Evolutionary conservation across 2,888 invertebrate species (phyloP).

Genomic region (Andrena bucephala): DNA sequence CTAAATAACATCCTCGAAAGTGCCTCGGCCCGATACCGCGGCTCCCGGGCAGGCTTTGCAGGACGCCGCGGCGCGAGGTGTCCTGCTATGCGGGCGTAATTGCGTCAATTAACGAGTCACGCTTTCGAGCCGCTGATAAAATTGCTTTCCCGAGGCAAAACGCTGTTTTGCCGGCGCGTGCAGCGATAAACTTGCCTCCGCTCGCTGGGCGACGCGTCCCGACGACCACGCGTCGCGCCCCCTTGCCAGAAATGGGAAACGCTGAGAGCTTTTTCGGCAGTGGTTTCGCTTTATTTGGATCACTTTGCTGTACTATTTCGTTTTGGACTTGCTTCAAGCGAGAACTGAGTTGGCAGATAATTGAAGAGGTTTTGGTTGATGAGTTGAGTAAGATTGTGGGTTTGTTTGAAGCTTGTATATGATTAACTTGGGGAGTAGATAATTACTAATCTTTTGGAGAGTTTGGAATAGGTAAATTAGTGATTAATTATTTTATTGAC

Average conservation of each 20-base stretch:
- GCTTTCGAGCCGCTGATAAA: constrained; percentile 40
- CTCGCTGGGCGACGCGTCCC: background rate
- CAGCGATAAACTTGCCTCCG: constrained; percentile 4
- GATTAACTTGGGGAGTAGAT: too few relatives aligned
- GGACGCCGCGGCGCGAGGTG: constrained; percentile 51
- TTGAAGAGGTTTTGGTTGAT: too few relatives aligned
- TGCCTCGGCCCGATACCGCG: constrained; percentile 67
- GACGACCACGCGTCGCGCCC: background rate
- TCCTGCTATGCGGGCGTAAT: constrained; percentile 63
- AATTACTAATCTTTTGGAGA: too few relatives aligned
- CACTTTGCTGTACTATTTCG: too few relatives aligned
- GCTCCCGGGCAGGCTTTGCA: constrained; percentile 48
- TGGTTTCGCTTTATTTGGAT: too few relatives aligned
- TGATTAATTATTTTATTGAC: too few relatives aligned
- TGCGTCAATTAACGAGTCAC: constrained; percentile 58
- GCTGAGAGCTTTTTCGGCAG: background rate
- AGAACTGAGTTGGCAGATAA: too few relatives aligned
- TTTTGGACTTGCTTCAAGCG: too few relatives aligned
- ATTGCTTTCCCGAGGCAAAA: constrained; percentile 36
- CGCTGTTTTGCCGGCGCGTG: background rate
- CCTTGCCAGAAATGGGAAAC: background rate
- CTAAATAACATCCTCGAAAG: constrained; percentile 82
- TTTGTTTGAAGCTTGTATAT: too few relatives aligned
- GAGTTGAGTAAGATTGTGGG: too few relatives aligned
- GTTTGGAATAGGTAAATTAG: too few relatives aligned